These are phyloP conservation scores for Harpagifer antarcticus DNA, from an alignment of 2,797 vertebrate genomes.

Conservation along the genomic window DNA sequence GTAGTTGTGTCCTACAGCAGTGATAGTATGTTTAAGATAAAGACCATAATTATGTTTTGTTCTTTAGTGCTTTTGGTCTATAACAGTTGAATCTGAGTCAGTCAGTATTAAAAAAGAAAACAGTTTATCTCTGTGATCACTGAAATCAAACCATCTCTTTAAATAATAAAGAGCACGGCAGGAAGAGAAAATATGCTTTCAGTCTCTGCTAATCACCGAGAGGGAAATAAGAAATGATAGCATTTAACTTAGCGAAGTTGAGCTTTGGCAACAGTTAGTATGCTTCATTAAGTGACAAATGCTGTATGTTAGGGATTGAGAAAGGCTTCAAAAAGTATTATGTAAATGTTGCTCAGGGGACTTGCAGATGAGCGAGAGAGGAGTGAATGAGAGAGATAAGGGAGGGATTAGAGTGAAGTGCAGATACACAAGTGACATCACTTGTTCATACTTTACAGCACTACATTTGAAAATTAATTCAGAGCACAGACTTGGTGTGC, in stretches of 20 bases:
- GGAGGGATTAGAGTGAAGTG: constrained; percentile 67
- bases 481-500: constrained; percentile 53
- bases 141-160: constrained; percentile 34
- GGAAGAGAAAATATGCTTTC: constrained; percentile 23
- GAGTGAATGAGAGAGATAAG: constrained; percentile 57
- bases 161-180: constrained; percentile 37
- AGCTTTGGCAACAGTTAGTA: constrained; percentile 50
- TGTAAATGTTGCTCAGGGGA: constrained; percentile 65
- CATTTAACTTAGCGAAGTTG: constrained; percentile 40
- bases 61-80: constrained; percentile 7
- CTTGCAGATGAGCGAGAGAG: constrained; percentile 37
- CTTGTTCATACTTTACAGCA: constrained; percentile 64
- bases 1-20: not conserved
- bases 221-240: constrained; percentile 42
- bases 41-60: not conserved
- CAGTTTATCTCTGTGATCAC: constrained; percentile 18
- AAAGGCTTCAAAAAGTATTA: constrained; percentile 60
- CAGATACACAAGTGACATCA: constrained; percentile 68
- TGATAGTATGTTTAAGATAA: not conserved
- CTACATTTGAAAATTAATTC: constrained; percentile 69
- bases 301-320: constrained; percentile 36
- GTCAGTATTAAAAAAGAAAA: constrained; percentile 5
- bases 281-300: constrained; percentile 63
- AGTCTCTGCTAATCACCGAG: constrained; percentile 37
- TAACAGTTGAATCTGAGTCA: constrained; percentile 19